A percentile compares a stretch with the other conserved stretches of the same genome.
Conservation (phyloP, 2,797 vertebrate species). For the Pseudochaenichthys georgianus region DNA sequence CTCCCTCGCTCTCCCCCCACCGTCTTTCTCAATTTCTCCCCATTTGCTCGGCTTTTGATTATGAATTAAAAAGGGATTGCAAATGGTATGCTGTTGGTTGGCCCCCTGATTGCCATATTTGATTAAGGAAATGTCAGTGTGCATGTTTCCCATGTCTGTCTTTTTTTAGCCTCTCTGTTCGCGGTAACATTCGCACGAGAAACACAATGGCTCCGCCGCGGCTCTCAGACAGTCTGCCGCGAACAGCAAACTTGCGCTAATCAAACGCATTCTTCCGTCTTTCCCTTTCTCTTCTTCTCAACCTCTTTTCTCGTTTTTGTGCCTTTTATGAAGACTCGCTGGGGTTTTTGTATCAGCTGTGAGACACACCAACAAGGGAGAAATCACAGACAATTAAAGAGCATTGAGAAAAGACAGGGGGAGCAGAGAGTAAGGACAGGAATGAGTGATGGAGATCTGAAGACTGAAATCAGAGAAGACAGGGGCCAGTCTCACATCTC, state of each 20-base stretch:
- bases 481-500: slow-evolving; percentile 3
- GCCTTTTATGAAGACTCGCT: slow-evolving; percentile 74
- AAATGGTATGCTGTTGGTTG: slow-evolving; percentile 95
- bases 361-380: slow-evolving; percentile 80
- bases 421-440: slow-evolving; percentile 45
- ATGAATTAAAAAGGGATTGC: slow-evolving; percentile 96
- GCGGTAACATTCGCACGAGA: slow-evolving; percentile 73
- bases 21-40: slow-evolving; percentile 79
- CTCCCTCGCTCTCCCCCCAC: slow-evolving; percentile 26
- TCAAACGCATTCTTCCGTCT: slow-evolving; percentile 87
- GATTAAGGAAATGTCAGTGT: slow-evolving; percentile 99
- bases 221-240: slow-evolving; percentile 71
- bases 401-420: slow-evolving; percentile 81
- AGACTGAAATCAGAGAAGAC: slow-evolving; percentile 36
- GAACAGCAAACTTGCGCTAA: slow-evolving; percentile 83
- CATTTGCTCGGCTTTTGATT: slow-evolving; percentile 93
- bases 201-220: slow-evolving; percentile 80
- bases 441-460: slow-evolving; percentile 40
- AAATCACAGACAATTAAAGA: slow-evolving; percentile 87
- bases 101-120: slow-evolving; percentile 99
- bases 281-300: slow-evolving; percentile 61
- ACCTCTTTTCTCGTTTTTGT: slow-evolving; percentile 69
- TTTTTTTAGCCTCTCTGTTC: slow-evolving; percentile 69
- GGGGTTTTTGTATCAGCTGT: slow-evolving; percentile 76
- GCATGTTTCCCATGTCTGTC: slow-evolving; percentile 87